Conservation (phyloP, 2,797 vertebrate species). For the Adrianichthys oophorus region DNA sequence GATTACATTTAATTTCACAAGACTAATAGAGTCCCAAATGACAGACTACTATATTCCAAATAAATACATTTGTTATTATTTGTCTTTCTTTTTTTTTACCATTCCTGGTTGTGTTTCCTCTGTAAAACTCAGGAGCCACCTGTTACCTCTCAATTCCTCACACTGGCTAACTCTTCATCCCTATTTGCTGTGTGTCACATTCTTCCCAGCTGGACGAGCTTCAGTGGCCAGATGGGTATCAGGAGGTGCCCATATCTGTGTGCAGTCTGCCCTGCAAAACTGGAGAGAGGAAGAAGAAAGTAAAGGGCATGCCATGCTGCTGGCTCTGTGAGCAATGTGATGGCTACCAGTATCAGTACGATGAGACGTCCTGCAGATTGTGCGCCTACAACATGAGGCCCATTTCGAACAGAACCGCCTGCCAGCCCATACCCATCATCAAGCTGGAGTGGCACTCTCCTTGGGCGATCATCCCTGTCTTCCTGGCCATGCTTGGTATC, state of each 20-base stretch:
- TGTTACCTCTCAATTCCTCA: constrained; percentile 13
- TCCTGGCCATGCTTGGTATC: constrained; percentile 98
- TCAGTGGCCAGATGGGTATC: constrained; percentile 90
- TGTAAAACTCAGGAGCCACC: background rate
- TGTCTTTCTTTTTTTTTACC: background rate
- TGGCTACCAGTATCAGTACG: constrained; percentile 94
- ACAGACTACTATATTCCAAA: background rate
- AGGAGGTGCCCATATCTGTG: constrained; percentile 88
- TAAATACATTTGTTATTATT: no score
- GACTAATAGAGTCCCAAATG: background rate
- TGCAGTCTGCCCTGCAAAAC: constrained; percentile 93
- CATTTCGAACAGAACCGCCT: constrained; percentile 90
- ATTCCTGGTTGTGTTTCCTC: background rate
- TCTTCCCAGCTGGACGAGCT: constrained; percentile 90
- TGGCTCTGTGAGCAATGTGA: constrained; percentile 98
- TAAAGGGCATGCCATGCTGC: constrained; percentile 96
- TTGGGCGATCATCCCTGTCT: constrained; percentile 95
- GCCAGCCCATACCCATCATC: constrained; percentile 94
- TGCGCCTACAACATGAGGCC: constrained; percentile 93
- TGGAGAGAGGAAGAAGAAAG: constrained; percentile 94
- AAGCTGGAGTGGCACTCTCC: constrained; percentile 98
- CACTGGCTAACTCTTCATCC: constrained; percentile 25
- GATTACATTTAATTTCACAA: constrained; percentile 9
- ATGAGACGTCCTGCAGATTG: constrained; percentile 92
- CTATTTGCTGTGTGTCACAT: constrained; percentile 29